Percentiles rank a stretch among this genome's conserved stretches.
These are phyloP conservation scores for Ophthalmolycus amberensis DNA, from an alignment of 2,113 vertebrate genomes.

Conservation along the genomic window DNA sequence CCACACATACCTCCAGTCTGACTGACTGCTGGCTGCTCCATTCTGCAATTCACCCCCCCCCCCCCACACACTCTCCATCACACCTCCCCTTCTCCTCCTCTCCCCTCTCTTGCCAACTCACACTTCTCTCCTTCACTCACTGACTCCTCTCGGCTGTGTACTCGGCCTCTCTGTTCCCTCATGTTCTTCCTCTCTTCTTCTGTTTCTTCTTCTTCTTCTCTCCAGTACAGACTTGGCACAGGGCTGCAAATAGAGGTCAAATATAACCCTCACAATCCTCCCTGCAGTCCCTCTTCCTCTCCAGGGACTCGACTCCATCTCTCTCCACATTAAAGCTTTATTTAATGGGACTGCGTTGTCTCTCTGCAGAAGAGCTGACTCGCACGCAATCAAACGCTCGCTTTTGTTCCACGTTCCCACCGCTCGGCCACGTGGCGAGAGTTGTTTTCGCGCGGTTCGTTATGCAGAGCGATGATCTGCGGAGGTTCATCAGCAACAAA, in stretches of 20 bases:
- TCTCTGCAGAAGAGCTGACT: conserved; percentile 22
- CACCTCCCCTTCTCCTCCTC: conserved; percentile 14
- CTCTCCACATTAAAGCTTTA: conserved; percentile 41
- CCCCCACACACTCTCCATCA: not conserved
- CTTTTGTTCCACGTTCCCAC: too few relatives aligned
- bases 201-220: conserved; percentile 41
- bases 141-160: conserved; percentile 32
- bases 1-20: conserved; percentile 64
- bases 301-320: conserved; percentile 32
- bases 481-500: conserved; percentile 7
- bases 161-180: conserved; percentile 60
- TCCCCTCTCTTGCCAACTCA: conserved; percentile 48
- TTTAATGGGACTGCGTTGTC: conserved; percentile 16
- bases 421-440: too few relatives aligned
- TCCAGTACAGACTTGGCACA: conserved; percentile 69
- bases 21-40: conserved; percentile 36
- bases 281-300: conserved; percentile 50
- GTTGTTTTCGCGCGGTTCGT: not conserved
- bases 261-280: conserved; percentile 78
- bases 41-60: conserved; percentile 19
- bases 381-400: not conserved
- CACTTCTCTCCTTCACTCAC: conserved; percentile 56
- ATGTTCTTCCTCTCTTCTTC: conserved; percentile 47
- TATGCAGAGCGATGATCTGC: not conserved
- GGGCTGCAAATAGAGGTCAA: conserved; percentile 69